Evolutionary conservation across 2,113 vertebrate genomes (phyloP), one percentile per base, ranked within the genome.

Genomic region (Syrmaticus mikado): DNA sequence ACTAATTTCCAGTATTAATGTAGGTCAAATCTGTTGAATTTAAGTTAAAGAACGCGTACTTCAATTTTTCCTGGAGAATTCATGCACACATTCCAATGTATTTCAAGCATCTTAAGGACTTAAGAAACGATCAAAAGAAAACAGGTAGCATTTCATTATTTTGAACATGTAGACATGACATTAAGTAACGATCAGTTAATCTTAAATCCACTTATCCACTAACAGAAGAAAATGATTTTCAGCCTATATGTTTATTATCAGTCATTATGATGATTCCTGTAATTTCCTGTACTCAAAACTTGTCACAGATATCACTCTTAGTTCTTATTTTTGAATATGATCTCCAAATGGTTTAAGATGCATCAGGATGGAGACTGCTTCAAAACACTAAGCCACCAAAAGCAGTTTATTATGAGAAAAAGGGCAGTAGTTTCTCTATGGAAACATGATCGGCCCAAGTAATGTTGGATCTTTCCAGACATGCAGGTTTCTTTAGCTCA

Each of bases 1-100:
- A 34, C 55, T 77, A 87, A 89, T 92, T 90, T 90, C 57, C 74
- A 57, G 80, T 80, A 85, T 91, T 83, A 85, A 89, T 77, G 20
- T 62, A 91, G 78, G 72, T 82, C 57, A 85, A 43, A 85, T 74
- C 34, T 76, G 85, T 36, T 64, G 46, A 80, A 89, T 71, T 73
- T 82, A 61, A 75, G 43, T 90, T 86, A 81, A 84, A 90, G 66
- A 72, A 57, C 1, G 3, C 14, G 11, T 36, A 64, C 46, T 90
- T 85, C 18, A 22, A 75, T 85, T 40, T 72, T 48, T 88, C 20
- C 66, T 38, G n/a, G 36, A 82, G 64, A 84, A 68, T 75, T 92
- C 41, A 30, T 82, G 67, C 32, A 67, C 15, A 77, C 5, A 27
- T 73, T 74, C 73, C 10, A 53, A 82, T 78, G 76, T 58, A 65